Conservation (phyloP, 2,797 vertebrate species). For the Danio tinwini region DNA sequence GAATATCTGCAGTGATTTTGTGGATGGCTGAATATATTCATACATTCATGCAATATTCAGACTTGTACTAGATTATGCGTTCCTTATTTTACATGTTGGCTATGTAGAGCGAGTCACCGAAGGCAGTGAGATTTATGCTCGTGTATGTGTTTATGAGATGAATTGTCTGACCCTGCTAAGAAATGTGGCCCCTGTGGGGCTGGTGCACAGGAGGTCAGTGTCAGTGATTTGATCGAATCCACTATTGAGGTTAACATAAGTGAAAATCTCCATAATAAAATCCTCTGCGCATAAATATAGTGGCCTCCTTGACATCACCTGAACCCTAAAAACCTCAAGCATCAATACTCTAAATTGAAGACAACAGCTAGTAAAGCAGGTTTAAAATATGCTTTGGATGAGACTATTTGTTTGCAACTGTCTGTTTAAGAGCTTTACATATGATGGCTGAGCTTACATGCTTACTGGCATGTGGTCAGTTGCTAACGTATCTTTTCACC, state of each 20-base stretch:
- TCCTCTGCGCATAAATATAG: constrained; percentile 25
- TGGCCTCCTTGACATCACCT: background rate
- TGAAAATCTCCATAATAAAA: constrained; percentile 29
- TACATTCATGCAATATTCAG: background rate
- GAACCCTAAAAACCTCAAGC: background rate
- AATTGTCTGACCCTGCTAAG: constrained; percentile 11
- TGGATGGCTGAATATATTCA: no score
- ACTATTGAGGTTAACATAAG: background rate
- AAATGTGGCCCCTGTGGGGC: background rate
- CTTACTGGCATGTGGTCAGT: background rate
- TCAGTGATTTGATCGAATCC: constrained; percentile 13
- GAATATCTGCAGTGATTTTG: no score
- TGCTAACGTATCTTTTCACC: background rate
- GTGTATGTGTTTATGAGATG: constrained; percentile 17
- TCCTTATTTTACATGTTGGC: constrained; percentile 22
- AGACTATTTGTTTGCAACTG: constrained; percentile 25
- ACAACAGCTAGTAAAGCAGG: background rate
- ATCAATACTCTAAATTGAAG: background rate
- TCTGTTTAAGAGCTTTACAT: background rate
- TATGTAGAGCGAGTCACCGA: background rate
- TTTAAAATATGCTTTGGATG: background rate
- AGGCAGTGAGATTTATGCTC: constrained; percentile 1
- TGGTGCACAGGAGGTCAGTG: constrained; percentile 10
- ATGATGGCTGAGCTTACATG: background rate
- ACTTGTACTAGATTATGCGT: background rate